Evolutionary conservation across 2,113 vertebrate genomes (phyloP), one percentile per base, ranked within the genome.

Genomic region (Hassar affinis): DNA sequence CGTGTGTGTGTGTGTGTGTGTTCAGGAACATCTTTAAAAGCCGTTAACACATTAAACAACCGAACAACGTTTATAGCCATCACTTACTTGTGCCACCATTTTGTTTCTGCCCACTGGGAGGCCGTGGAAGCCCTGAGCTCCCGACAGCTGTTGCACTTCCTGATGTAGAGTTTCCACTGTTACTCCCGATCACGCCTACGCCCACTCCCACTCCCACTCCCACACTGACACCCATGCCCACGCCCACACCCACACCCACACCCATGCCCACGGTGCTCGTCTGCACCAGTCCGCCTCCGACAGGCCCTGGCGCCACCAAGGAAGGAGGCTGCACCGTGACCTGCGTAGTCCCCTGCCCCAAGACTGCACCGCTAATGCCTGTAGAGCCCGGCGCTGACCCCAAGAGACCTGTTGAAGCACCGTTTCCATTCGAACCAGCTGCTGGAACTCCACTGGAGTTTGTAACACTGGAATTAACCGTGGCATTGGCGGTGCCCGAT

Each of bases 51-150:
- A n/a, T n/a, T n/a, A 42, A 42, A 42, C 38, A n/a, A 33, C 25
- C 2, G 10, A 68, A 38, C 11, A 54, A 30, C 25, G 12, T 9
- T 22, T 1, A 64, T 45, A 35, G 78, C 11, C 0, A 57, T 59
- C 59, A 92, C 96, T 95, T 89, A 97, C 96, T 97, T 54, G 95
- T 94, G 91, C 94, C 94, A 0, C 95, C 95, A 0, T 96, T 97
- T 91, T 96, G 96, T 88, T 97, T 96, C 91, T 93, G 95, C 69
- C 88, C 94, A 62, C 94, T 96, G 7, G 95, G 93, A 9, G 95
- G 94, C 85, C 94, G 89, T 1, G 90, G 88, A 69, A 95, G 94
- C 0, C 90, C 66, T 0, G 87, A 54, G 79, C 79, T 92, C 79
- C 91, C 93, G 3, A 66, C n/a, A 22, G 66, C 0, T 9, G 10